Evolutionary conservation across 2,888 invertebrate species (phyloP).

Genomic region (Idaea biselata): DNA sequence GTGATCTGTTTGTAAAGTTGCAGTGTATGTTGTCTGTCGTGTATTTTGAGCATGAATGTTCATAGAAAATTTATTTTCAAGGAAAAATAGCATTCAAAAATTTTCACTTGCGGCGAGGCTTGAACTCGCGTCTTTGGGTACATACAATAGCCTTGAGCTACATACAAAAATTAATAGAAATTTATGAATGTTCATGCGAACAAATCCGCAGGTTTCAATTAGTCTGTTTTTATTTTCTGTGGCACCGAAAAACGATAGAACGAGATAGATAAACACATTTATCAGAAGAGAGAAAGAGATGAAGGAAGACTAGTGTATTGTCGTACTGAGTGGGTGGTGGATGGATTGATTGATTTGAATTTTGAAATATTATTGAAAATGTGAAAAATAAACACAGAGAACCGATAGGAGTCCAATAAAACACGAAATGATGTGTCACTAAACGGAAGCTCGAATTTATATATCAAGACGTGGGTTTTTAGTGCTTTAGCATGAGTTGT

Average conservation of each 20-base stretch:
- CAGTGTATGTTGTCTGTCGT: no score
- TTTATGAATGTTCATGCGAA: no score
- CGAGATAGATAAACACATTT: background rate
- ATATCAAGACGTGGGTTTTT: background rate
- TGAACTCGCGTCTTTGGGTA: no score
- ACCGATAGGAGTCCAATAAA: background rate
- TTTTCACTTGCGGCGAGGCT: no score
- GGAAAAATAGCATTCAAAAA: no score
- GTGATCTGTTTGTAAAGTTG: no score
- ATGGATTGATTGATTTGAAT: conserved; percentile 13
- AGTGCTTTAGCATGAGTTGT: background rate
- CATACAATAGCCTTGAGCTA: no score
- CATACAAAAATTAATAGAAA: no score
- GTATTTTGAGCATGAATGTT: no score
- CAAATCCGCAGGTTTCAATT: background rate
- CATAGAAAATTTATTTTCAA: no score
- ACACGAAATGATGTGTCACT: background rate
- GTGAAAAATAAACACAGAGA: background rate
- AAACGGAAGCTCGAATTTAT: background rate
- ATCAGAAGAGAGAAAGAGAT: background rate
- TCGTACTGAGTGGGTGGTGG: conserved; percentile 1
- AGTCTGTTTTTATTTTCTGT: background rate
- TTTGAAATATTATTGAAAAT: conserved; percentile 10
- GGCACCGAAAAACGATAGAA: background rate
- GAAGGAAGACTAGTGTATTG: background rate